These are phyloP conservation scores for Uropsilus gracilis DNA, from an alignment of 2,113 vertebrate genomes.

Conservation along the genomic window DNA sequence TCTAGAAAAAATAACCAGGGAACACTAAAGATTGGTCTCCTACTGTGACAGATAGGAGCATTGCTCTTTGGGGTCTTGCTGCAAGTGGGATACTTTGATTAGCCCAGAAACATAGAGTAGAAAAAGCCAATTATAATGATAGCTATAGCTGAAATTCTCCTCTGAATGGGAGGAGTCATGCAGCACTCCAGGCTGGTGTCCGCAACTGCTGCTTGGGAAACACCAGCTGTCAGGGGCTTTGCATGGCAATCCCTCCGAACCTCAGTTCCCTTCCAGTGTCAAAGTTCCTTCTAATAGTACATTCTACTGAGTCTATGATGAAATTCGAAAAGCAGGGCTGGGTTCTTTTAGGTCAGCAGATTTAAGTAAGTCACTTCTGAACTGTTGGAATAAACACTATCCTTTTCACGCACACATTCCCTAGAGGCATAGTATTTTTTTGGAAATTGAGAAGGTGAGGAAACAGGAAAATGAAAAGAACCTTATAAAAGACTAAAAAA, in stretches of 20 bases:
- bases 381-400: background rate
- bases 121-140: background rate
- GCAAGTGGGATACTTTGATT: background rate
- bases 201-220: background rate
- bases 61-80: background rate
- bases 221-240: background rate
- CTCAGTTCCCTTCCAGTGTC: background rate
- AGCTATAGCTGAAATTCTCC: background rate
- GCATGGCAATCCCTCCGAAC: background rate
- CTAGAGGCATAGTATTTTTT: background rate
- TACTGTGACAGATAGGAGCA: background rate
- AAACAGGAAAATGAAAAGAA: background rate
- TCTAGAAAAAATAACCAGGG: background rate
- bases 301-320: background rate
- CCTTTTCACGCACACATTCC: background rate
- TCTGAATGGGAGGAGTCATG: background rate
- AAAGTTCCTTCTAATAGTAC: background rate
- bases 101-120: background rate
- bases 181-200: background rate
- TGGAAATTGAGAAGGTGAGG: background rate
- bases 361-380: slow-evolving; percentile 31
- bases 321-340: background rate
- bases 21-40: background rate
- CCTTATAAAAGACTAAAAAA: background rate
- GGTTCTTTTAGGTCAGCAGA: background rate